Base-by-base conservation (phyloP, 2,113 vertebrate species). In the Camelus bactrianus region DNA sequence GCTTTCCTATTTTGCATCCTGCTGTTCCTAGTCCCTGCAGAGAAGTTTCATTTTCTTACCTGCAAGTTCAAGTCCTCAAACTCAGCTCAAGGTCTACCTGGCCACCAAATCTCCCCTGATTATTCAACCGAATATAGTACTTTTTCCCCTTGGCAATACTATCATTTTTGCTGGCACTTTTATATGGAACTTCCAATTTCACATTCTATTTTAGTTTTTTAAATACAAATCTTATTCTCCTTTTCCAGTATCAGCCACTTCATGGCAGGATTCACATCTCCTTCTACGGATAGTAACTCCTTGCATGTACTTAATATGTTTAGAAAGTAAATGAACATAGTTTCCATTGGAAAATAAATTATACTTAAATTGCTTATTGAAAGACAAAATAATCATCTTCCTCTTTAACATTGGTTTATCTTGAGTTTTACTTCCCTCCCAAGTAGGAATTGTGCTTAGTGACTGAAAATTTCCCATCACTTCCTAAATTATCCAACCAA, bases 401-500 rank as follows among this genome's bases (percentile, higher is more conserved):
- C 11, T 73, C 52, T 38, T 20, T 76, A 81, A 65, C 32, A 30
- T 11, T 70, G 46, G 4, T 70, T 89, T 70, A 70, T 60, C 6
- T 93, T 85, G 12, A 24, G 11, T 72, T 93, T 91, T 77, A 56
- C 13, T 77, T 95, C 12, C 67, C 84, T 93, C 10, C 9, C 16
- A 90, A 30, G 58, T 75, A 67, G 32, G 30, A 93, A 88, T 85
- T 62, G 2, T 65, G 65, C 28, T 86, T 82, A 88, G 16, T 35
- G 19, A 64, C n/a, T 83, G 58, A 91, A 89, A 75, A 67, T 75
- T 88, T 94, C n/a, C 15, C 50, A 22, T 76, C 9, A 79, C 32
- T 82, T 83, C 2, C 46, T 60, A 93, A 85, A 75, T 94, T 87
- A 96, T 48, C 19, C 42, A 86, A 70, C 65, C 69, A 83, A 20